These are phyloP conservation scores for Phengaris arion DNA, from an alignment of 2,888 invertebrate genomes.

Conservation along the genomic window DNA sequence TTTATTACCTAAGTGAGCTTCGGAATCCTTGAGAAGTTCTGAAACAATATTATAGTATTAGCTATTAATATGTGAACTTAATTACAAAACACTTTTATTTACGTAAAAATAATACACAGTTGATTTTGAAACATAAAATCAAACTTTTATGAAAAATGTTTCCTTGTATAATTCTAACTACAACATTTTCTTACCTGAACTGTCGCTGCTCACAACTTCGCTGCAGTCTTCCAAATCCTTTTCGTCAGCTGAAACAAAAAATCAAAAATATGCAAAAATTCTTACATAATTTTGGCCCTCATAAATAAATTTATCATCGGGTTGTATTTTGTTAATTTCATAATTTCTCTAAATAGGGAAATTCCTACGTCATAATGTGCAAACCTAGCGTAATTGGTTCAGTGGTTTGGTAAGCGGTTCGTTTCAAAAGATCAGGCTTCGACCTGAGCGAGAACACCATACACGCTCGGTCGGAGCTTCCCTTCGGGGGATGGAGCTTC, in stretches of 20 bases:
- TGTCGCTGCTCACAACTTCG: constrained; percentile 52
- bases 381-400: too few species aligned
- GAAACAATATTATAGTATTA: background rate
- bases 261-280: background rate
- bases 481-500: too few species aligned
- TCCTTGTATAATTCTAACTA: background rate
- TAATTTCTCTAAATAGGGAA: too few species aligned
- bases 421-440: too few species aligned
- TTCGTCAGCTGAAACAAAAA: constrained; percentile 56
- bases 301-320: too few species aligned
- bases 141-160: background rate
- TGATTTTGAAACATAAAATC: background rate
- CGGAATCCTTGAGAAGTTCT: constrained; percentile 22
- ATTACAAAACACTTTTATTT: background rate
- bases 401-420: too few species aligned
- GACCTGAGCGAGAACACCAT: too few species aligned
- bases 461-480: too few species aligned
- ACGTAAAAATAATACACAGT: background rate
- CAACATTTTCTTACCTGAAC: constrained; percentile 47
- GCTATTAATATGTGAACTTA: background rate
- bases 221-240: constrained; percentile 63
- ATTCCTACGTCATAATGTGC: too few species aligned
- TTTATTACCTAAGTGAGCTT: background rate
- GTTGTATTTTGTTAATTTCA: too few species aligned
- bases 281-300: too few species aligned